phyloP scores from a whole-genome alignment of 2,113 vertebrate species.

The Ondatra zibethicus region DNA sequence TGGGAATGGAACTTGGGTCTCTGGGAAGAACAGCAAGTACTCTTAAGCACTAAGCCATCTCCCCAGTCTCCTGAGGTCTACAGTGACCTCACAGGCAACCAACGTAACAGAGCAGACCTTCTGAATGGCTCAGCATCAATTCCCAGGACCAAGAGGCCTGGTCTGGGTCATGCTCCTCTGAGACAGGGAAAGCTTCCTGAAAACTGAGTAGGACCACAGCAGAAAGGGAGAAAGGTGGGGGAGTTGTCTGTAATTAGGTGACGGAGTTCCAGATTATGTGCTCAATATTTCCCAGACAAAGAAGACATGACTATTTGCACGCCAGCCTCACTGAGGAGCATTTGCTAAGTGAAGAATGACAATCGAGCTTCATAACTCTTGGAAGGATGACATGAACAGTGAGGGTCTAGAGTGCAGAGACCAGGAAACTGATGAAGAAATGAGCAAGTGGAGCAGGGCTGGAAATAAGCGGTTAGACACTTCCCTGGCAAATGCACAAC shows the following conservation, averaged over 20 bases:
- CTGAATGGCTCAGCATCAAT: background rate
- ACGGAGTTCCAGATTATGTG: background rate
- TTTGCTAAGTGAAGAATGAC: background rate
- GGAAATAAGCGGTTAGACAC: background rate
- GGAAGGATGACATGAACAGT: background rate
- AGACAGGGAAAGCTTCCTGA: background rate
- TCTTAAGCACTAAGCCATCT: background rate
- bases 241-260: background rate
- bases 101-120: too few relatives aligned
- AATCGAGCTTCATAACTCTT: background rate
- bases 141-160: background rate
- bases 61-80: background rate
- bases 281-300: background rate
- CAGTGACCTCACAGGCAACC: background rate
- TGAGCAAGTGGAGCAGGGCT: background rate
- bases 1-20: background rate
- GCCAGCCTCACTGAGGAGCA: background rate
- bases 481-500: background rate
- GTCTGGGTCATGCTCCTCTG: background rate
- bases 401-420: background rate
- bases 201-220: background rate
- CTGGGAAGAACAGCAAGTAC: background rate
- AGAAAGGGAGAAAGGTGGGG: background rate
- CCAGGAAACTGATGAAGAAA: background rate
- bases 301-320: too few relatives aligned